Evolutionary conservation across 2,113 vertebrate genomes (phyloP), one percentile per base, ranked within the genome.

Genomic region (Gallinago undulata): DNA sequence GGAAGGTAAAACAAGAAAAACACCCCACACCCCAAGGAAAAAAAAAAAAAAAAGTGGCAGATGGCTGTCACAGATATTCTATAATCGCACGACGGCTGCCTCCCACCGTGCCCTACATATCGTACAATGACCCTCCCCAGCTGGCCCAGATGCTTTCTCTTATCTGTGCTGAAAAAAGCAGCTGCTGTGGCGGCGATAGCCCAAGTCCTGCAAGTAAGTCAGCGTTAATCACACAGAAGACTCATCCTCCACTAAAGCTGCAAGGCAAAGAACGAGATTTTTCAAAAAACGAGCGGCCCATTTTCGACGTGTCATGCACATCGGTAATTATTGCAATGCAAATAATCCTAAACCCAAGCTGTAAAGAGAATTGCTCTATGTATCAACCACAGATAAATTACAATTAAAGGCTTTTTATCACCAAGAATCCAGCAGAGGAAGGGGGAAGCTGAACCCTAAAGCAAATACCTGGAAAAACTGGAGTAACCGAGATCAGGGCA

Each of bases 31-130:
- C 66, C 83, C 9, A 47, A 11, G 30, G 30, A 53, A 63, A 28
- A 48, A n/a, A 9, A 22, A 9, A 16, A n/a, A 59, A 41, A 64
- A 50, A 31, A 10, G 25, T 27, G 57, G 31, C 90, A 90, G 87
- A 53, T 21, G 56, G 74, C 91, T 64, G 84, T 53, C 57, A 73
- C 6, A 95, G 96, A 96, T 94, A 93, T 0, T 7, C 64, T 11
- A 0, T 62, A 84, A 81, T 89, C 83, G 16, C 86, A 10, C 0
- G 12, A 7, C 3, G 4, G 95, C 56, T 50, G 21, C 88, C 73
- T 90, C 96, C 93, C 64, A 3, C 92, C 53, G 90, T 92, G 96
- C 94, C 94, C 87, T 73, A 63, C 80, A 64, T 92, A 84, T 56
- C 48, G 0, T 1, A 15, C 62, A 56, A 11, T 17, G 35, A 68